Conservation (phyloP, 1,140 invertebrate genomes). For the Drosophila paulistorum region DNA sequence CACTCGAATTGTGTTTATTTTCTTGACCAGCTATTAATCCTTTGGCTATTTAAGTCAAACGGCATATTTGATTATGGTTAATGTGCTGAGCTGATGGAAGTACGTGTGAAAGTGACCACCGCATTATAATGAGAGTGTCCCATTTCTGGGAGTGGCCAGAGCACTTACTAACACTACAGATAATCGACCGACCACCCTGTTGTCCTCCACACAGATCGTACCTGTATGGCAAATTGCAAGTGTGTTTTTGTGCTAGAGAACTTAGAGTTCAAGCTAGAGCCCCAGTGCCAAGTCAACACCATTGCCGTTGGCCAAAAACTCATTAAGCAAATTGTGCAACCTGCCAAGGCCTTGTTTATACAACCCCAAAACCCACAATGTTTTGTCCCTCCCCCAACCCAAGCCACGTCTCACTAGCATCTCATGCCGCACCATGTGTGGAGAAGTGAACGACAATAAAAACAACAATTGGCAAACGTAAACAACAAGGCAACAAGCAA, state of each 20-base stretch:
- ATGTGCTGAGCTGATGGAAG: not conserved
- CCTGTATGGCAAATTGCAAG: constrained; percentile 5
- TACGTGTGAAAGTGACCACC: not conserved
- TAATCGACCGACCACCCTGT: not conserved
- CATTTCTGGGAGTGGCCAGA: not conserved
- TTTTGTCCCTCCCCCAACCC: not conserved
- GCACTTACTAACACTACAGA: not conserved
- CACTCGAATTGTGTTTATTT: constrained; percentile 1
- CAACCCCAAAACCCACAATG: not conserved
- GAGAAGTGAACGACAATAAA: constrained; percentile 15
- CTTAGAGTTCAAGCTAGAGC: not conserved
- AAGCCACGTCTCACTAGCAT: not conserved
- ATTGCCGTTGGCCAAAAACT: constrained; percentile 53
- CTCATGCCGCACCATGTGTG: not conserved
- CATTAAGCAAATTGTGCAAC: constrained; percentile 64
- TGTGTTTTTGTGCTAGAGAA: not conserved
- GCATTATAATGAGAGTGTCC: constrained; percentile 9
- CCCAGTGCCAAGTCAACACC: not conserved
- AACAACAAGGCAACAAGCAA: constrained; percentile 25
- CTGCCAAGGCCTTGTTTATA: constrained; percentile 23
- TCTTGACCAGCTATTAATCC: not conserved
- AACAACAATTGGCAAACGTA: constrained; percentile 34
- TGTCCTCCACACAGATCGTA: not conserved
- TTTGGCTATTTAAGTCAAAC: constrained; percentile 9
- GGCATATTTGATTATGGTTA: constrained; percentile 16